phyloP scores from a whole-genome alignment of 2,888 invertebrate species.

The Mythimna pallens region DNA sequence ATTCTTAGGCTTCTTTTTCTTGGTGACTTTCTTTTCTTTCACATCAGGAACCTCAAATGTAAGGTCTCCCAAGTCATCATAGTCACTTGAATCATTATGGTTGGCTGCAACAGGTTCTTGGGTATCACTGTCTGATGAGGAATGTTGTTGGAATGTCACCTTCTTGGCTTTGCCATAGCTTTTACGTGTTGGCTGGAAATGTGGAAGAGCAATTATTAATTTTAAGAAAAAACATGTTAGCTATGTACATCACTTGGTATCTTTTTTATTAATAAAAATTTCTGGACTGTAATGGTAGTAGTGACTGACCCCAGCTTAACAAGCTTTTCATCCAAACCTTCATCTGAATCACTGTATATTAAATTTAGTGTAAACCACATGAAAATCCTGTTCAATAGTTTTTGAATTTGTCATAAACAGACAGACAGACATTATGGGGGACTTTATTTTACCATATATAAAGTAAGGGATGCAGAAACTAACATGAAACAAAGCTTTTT shows the following conservation, averaged over 20 bases:
- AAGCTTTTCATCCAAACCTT: too few species aligned
- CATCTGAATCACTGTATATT: too few species aligned
- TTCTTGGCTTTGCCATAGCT: slow-evolving; percentile 86
- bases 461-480: too few species aligned
- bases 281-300: too few species aligned
- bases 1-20: slow-evolving; percentile 77
- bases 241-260: not conserved
- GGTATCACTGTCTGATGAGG: slow-evolving; percentile 72
- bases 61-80: slow-evolving; percentile 80
- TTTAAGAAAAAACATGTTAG: not conserved
- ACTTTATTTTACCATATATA: too few species aligned
- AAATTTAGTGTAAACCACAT: too few species aligned
- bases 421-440: too few species aligned
- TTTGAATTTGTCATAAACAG: too few species aligned
- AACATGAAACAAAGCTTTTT: too few species aligned
- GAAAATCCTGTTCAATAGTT: too few species aligned
- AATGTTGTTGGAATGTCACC: slow-evolving; percentile 77
- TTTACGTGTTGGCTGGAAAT: slow-evolving; percentile 81
- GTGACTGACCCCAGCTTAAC: too few species aligned
- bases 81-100: slow-evolving; percentile 72
- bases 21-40: slow-evolving; percentile 74
- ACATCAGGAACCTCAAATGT: slow-evolving; percentile 79
- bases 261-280: too few species aligned
- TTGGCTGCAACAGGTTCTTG: slow-evolving; percentile 51
- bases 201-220: not conserved